Percentiles rank a stretch among this genome's conserved stretches.
Evolutionary conservation across 2,113 vertebrate species (phyloP).

Genomic region (Phodopus roborovskii): DNA sequence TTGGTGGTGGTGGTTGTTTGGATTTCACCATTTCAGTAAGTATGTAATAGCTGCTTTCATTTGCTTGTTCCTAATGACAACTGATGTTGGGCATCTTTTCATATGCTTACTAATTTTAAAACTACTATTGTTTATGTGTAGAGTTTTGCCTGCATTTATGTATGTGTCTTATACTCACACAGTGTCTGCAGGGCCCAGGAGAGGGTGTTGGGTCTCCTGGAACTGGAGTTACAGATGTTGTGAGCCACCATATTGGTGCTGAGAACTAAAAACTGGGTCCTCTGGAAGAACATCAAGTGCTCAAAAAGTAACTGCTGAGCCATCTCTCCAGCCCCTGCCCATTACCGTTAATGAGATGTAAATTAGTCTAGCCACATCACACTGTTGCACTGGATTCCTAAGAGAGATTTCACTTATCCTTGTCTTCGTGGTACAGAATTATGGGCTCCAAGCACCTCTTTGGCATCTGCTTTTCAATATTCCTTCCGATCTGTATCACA

Average conservation of each 20-base stretch:
- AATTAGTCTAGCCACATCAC: neutral
- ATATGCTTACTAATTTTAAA: neutral
- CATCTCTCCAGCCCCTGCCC: neutral
- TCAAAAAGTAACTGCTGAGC: neutral
- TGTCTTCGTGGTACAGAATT: neutral
- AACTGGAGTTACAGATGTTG: neutral
- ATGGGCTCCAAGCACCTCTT: neutral
- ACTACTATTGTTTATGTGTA: neutral
- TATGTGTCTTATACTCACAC: neutral
- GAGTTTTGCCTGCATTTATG: neutral
- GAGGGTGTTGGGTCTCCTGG: neutral
- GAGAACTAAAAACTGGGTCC: neutral
- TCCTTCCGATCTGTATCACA: neutral
- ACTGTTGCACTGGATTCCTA: conserved; percentile 1
- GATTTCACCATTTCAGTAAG: neutral
- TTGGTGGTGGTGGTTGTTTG: neutral
- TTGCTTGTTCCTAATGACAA: neutral
- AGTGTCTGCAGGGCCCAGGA: neutral
- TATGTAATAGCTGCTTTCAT: neutral
- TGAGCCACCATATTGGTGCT: neutral
- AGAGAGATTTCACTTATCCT: neutral
- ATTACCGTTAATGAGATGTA: neutral
- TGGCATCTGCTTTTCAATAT: neutral
- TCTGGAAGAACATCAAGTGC: neutral
- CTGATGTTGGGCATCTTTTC: neutral